These are phyloP conservation scores for Pectinophora gossypiella DNA, from an alignment of 1,140 invertebrate species.

Conservation along the genomic window DNA sequence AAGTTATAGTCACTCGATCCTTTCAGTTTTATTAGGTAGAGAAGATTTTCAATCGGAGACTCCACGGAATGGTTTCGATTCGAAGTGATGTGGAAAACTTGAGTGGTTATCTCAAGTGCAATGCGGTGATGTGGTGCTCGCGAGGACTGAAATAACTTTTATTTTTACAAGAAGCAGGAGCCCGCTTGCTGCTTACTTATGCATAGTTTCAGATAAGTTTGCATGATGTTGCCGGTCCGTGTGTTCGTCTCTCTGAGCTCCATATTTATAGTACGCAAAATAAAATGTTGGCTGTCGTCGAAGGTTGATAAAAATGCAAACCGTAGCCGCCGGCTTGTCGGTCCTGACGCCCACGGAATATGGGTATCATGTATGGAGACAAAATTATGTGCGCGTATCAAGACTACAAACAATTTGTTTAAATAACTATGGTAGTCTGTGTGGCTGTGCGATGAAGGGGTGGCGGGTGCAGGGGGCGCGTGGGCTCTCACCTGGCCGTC, in stretches of 20 bases:
- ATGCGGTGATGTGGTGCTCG: background rate
- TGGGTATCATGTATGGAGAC: constrained; percentile 37
- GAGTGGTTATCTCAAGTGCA: background rate
- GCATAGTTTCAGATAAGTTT: constrained; percentile 70
- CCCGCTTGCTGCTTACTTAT: constrained; percentile 52
- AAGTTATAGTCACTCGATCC: no score
- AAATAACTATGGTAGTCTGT: constrained; percentile 7
- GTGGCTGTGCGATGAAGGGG: background rate
- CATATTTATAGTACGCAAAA: constrained; percentile 71
- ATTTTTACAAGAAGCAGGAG: constrained; percentile 23
- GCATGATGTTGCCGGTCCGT: constrained; percentile 52
- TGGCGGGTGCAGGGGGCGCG: background rate
- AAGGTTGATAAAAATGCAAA: constrained; percentile 71
- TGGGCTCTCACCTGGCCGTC: constrained; percentile 57
- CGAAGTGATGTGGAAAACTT: background rate
- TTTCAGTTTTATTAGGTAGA: no score
- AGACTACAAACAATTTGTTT: constrained; percentile 36
- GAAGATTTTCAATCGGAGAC: no score
- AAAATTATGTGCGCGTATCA: constrained; percentile 40
- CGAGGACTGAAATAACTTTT: constrained; percentile 16
- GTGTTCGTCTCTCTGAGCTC: constrained; percentile 53
- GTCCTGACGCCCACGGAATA: constrained; percentile 44
- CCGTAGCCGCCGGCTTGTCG: constrained; percentile 48
- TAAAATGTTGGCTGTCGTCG: constrained; percentile 63
- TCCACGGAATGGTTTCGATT: no score